Evolutionary conservation across 2,888 invertebrate genomes (phyloP).

Genomic region (Myopa testacea): DNA sequence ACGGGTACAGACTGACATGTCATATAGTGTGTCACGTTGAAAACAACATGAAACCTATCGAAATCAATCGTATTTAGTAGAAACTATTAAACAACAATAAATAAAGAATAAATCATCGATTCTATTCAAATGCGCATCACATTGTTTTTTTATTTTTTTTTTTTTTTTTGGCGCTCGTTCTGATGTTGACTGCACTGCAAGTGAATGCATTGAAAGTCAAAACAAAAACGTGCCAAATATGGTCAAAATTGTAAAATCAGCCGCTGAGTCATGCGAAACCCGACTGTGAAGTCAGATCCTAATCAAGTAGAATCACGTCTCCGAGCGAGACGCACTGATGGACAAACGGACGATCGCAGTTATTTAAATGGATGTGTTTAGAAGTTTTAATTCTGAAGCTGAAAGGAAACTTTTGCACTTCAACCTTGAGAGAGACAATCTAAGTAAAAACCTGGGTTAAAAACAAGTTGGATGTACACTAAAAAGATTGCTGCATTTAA

Average conservation of each 20-base stretch:
- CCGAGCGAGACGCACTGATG: background rate
- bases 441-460: background rate
- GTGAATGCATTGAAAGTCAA: background rate
- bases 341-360: background rate
- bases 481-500: no score
- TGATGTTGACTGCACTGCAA: background rate
- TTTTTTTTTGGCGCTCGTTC: background rate
- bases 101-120: background rate
- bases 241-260: conserved; percentile 30
- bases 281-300: background rate
- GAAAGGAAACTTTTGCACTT: background rate
- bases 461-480: background rate
- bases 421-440: background rate
- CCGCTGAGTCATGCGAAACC: background rate
- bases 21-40: background rate
- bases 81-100: background rate
- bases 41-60: background rate
- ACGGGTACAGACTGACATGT: background rate
- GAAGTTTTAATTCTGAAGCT: no score
- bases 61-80: background rate
- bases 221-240: conserved; percentile 16
- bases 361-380: background rate
- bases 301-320: background rate
- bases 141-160: background rate
- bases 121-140: background rate